phyloP scores from a whole-genome alignment of 1,140 invertebrate species.

The Euura lappo region DNA sequence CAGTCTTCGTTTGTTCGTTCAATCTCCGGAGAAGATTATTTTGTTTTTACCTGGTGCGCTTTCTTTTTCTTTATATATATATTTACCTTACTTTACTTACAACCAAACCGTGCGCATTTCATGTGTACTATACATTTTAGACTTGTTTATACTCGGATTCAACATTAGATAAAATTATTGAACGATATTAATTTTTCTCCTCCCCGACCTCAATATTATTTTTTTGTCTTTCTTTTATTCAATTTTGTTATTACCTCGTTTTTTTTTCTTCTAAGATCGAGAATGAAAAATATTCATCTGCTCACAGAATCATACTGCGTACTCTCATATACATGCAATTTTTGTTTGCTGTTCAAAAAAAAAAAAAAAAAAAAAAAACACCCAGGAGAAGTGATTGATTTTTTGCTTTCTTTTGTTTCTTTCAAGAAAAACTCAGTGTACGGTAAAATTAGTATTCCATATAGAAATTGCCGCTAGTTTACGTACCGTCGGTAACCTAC shows the following conservation, averaged over 20 bases:
- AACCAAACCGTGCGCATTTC: constrained; percentile 60
- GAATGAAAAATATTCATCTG: constrained; percentile 18
- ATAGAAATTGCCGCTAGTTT: constrained; percentile 51
- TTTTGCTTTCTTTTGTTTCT: not conserved
- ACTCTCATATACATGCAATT: constrained; percentile 20
- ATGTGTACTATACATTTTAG: constrained; percentile 26
- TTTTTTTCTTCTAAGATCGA: not conserved
- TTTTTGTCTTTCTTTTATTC: constrained; percentile 1
- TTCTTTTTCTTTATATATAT: constrained; percentile 38
- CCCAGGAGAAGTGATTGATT: constrained; percentile 10
- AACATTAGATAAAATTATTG: constrained; percentile 18
- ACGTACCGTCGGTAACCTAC: constrained; percentile 20
- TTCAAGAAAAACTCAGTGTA: constrained; percentile 13
- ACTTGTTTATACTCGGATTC: constrained; percentile 12
- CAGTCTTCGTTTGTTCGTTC: constrained; percentile 59
- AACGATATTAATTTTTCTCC: constrained; percentile 16
- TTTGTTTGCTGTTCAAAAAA: constrained; percentile 19
- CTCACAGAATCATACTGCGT: constrained; percentile 28
- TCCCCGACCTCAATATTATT: not conserved
- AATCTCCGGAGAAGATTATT: constrained; percentile 60
- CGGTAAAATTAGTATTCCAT: constrained; percentile 51
- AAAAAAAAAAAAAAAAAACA: constrained; percentile 20
- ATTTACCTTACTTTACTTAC: constrained; percentile 61
- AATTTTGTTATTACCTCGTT: constrained; percentile 15
- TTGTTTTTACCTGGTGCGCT: constrained; percentile 73